A percentile compares a stretch with the other conserved stretches of the same genome.
Evolutionary conservation across 2,797 vertebrate genomes (phyloP).

Genomic region (Semaprochilodus insignis): DNA sequence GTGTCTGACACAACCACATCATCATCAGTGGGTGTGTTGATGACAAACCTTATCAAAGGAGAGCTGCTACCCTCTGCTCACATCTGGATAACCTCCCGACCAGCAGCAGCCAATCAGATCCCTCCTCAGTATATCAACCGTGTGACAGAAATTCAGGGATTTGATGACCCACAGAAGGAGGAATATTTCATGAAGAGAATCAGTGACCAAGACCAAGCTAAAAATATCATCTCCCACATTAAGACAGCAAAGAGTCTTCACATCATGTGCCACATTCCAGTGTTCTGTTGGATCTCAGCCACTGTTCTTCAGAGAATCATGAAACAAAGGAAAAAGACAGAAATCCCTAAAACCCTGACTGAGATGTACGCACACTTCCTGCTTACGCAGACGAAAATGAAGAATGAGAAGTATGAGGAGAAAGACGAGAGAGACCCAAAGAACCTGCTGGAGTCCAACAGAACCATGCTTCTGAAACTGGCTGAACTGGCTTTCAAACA

Average conservation of each 20-base stretch:
- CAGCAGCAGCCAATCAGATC: slow-evolving; percentile 39
- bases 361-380: slow-evolving; percentile 47
- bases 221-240: slow-evolving; percentile 42
- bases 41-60: slow-evolving; percentile 50
- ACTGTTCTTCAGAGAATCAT: slow-evolving; percentile 44
- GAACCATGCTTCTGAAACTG: neutral
- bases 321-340: neutral
- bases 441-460: neutral
- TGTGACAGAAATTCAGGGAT: slow-evolving; percentile 52
- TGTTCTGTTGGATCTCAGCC: slow-evolving; percentile 49
- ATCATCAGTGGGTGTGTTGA: slow-evolving; percentile 31
- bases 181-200: slow-evolving; percentile 51
- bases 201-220: slow-evolving; percentile 21
- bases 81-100: slow-evolving; percentile 58
- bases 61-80: slow-evolving; percentile 48
- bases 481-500: neutral
- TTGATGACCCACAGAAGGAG: slow-evolving; percentile 48
- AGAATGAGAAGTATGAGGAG: slow-evolving; percentile 27
- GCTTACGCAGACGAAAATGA: neutral
- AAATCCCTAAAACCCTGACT: slow-evolving; percentile 39
- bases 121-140: slow-evolving; percentile 40
- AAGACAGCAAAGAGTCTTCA: slow-evolving; percentile 37
- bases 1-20: slow-evolving; percentile 13
- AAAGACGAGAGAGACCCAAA: neutral
- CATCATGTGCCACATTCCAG: slow-evolving; percentile 54